These are phyloP conservation scores for Rhizoglyphus robini DNA, from an alignment of 1,140 invertebrate genomes.

Conservation along the genomic window DNA sequence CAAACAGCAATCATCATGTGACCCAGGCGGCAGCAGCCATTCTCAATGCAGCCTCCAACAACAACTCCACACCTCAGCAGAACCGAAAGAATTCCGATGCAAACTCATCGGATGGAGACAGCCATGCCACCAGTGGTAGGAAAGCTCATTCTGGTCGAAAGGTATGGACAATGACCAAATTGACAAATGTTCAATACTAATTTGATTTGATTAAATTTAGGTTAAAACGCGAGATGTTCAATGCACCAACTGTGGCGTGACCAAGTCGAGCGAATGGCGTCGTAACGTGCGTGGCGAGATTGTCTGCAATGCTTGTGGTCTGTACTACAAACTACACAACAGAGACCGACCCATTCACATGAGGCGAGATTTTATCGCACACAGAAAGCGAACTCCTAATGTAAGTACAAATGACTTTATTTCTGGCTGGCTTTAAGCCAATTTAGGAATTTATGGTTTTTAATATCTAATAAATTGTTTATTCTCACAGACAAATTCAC, in stretches of 20 bases:
- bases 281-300: constrained; percentile 89
- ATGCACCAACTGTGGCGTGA: constrained; percentile 13
- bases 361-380: constrained; percentile 18
- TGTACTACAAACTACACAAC: constrained; percentile 53
- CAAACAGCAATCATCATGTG: neutral
- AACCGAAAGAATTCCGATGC: neutral
- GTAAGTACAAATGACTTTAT: neutral
- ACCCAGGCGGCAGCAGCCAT: neutral
- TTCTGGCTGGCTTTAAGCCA: too few species aligned
- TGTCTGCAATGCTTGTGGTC: constrained; percentile 94
- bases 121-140: neutral
- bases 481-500: neutral
- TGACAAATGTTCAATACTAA: neutral
- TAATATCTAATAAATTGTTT: neutral
- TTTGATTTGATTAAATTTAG: neutral
- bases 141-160: constrained; percentile 9
- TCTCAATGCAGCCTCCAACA: neutral
- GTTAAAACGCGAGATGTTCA: constrained; percentile 9
- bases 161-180: neutral
- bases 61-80: neutral
- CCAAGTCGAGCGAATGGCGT: neutral
- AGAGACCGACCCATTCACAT: constrained; percentile 17
- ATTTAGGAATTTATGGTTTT: too few species aligned
- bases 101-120: neutral
- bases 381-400: constrained; percentile 13